phyloP scores from a whole-genome alignment of 2,797 vertebrate species.

The Miichthys miiuy region DNA sequence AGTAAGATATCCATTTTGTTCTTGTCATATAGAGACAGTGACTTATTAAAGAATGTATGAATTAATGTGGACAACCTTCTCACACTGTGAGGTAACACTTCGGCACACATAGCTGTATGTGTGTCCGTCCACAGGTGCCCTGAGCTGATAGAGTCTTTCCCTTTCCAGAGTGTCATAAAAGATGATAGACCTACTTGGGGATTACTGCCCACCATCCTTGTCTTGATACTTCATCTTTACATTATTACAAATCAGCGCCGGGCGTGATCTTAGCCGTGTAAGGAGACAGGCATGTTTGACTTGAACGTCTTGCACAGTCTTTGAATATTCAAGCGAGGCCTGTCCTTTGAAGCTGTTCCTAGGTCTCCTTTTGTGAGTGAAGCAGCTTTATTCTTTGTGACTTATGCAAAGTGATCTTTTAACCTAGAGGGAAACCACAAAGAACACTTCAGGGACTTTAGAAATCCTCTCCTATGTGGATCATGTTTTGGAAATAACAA shows the following conservation, averaged over 20 bases:
- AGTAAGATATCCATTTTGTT: background rate
- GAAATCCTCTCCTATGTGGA: constrained; percentile 6
- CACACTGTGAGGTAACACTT: background rate
- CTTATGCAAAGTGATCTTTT: constrained; percentile 79
- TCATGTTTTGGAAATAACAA: constrained; percentile 12
- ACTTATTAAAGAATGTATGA: background rate
- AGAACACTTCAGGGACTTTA: constrained; percentile 39
- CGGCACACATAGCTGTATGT: background rate
- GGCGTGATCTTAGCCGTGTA: constrained; percentile 37
- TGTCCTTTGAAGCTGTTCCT: constrained; percentile 69
- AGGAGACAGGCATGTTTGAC: constrained; percentile 62
- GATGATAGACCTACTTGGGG: constrained; percentile 36
- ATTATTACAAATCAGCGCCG: constrained; percentile 64
- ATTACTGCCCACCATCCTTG: constrained; percentile 40
- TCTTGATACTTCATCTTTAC: constrained; percentile 43
- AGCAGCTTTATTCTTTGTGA: constrained; percentile 75
- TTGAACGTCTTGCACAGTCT: constrained; percentile 63
- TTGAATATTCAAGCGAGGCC: constrained; percentile 73
- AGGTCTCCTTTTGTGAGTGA: constrained; percentile 54
- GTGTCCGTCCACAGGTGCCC: constrained; percentile 18
- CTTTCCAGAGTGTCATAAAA: constrained; percentile 28
- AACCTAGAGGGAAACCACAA: constrained; percentile 69
- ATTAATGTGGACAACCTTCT: background rate
- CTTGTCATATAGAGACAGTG: background rate
- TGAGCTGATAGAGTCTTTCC: constrained; percentile 29